Evolutionary conservation across 2,797 vertebrate species (phyloP).

Genomic region (Xenopus petersii): DNA sequence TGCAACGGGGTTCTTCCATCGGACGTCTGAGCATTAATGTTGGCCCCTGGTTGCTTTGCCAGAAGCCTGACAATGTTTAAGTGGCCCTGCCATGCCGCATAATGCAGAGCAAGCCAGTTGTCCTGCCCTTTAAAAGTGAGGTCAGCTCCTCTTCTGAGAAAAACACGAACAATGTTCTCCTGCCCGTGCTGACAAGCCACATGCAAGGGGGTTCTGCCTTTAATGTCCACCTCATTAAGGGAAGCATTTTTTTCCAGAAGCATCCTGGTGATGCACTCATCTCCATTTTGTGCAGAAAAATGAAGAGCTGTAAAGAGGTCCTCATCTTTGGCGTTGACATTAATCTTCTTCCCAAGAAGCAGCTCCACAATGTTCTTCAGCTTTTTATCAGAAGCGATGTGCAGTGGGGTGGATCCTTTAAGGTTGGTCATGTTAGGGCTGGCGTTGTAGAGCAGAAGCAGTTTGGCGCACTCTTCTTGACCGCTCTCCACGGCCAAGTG

Average conservation of each 20-base stretch:
- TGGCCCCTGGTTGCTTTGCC: constrained; percentile 80
- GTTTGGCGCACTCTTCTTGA: constrained; percentile 93
- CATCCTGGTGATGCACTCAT: constrained; percentile 83
- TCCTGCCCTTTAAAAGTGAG: constrained; percentile 80
- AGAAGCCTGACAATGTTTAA: constrained; percentile 88
- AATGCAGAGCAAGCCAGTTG: constrained; percentile 88
- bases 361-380: constrained; percentile 82
- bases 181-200: constrained; percentile 94
- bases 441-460: constrained; percentile 90
- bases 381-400: constrained; percentile 83
- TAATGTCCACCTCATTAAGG: constrained; percentile 83
- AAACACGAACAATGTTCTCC: constrained; percentile 84
- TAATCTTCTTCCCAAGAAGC: constrained; percentile 82
- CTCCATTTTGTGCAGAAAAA: constrained; percentile 89
- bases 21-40: constrained; percentile 78
- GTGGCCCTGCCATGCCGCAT: constrained; percentile 92
- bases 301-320: constrained; percentile 97
- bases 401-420: constrained; percentile 85
- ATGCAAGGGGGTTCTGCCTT: constrained; percentile 88
- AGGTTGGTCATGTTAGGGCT: constrained; percentile 83
- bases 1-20: constrained; percentile 89
- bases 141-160: constrained; percentile 83
- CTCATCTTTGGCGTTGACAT: constrained; percentile 88
- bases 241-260: constrained; percentile 82
- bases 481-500: constrained; percentile 82